Conservation (phyloP, 2,888 invertebrate species). For the Polyploca ridens region DNA sequence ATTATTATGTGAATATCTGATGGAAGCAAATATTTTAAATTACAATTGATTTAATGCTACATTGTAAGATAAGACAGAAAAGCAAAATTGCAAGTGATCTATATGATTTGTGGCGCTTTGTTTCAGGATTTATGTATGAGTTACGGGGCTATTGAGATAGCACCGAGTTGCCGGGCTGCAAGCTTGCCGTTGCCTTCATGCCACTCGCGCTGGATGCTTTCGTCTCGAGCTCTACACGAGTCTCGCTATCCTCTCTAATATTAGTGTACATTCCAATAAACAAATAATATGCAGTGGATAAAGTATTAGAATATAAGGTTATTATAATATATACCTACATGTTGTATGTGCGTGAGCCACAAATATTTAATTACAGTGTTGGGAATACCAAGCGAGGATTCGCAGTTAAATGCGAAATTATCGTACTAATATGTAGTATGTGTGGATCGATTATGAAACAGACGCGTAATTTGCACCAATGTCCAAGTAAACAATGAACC, state of each 20-base stretch:
- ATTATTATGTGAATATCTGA: too few relatives aligned
- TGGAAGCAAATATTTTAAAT: too few relatives aligned
- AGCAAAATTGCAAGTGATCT: background rate
- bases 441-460: background rate
- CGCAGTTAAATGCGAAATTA: background rate
- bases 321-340: background rate
- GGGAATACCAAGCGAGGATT: background rate
- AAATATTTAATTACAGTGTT: background rate
- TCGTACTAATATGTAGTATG: background rate
- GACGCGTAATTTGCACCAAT: background rate
- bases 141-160: conserved; percentile 18
- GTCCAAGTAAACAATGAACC: conserved; percentile 12
- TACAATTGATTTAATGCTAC: background rate
- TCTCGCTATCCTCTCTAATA: conserved; percentile 22
- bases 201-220: conserved; percentile 16
- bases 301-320: background rate
- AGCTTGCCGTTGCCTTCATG: conserved; percentile 41
- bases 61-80: background rate
- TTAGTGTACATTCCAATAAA: conserved; percentile 57
- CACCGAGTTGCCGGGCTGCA: conserved; percentile 26
- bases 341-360: background rate
- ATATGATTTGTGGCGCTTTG: conserved; percentile 21
- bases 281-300: background rate
- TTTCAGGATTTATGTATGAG: conserved; percentile 30
- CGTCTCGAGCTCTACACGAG: conserved; percentile 19